Evolutionary conservation across 2,888 invertebrate genomes (phyloP).

Genomic region (Campopleginae sp.): DNA sequence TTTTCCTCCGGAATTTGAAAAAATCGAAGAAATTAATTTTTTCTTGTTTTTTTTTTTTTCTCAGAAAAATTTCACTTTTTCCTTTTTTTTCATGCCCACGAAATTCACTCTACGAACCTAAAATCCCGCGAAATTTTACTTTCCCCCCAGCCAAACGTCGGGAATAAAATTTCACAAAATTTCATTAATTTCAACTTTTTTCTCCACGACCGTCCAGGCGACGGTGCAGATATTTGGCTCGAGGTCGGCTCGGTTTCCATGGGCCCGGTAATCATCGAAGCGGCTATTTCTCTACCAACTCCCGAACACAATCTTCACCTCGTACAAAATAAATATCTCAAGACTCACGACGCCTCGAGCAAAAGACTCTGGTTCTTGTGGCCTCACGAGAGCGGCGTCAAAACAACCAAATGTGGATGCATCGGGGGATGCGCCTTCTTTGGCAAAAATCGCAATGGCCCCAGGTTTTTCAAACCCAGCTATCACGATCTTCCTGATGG

Average conservation of each 20-base stretch:
- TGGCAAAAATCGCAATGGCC: constrained; percentile 95
- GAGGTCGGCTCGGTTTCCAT: constrained; percentile 96
- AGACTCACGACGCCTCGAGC: constrained; percentile 92
- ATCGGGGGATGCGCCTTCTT: constrained; percentile 98
- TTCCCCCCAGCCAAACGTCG: no score
- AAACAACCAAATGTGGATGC: constrained; percentile 94
- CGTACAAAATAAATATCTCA: constrained; percentile 92
- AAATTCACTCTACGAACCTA: no score
- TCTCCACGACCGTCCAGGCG: constrained; percentile 73
- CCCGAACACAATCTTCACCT: constrained; percentile 91
- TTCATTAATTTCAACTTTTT: background rate
- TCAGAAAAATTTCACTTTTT: no score
- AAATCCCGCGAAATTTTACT: no score
- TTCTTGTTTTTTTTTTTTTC: no score
- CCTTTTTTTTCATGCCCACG: no score
- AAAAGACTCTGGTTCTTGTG: constrained; percentile 98
- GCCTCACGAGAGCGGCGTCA: constrained; percentile 88
- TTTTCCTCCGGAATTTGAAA: background rate
- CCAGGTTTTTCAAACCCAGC: constrained; percentile 94
- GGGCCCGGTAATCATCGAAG: constrained; percentile 95
- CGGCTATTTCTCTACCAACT: constrained; percentile 92
- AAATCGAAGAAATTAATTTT: no score
- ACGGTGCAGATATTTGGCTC: constrained; percentile 91
- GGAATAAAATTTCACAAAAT: no score
- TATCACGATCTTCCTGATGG: constrained; percentile 92